Evolutionary conservation across 2,797 vertebrate genomes (phyloP), one percentile per base, ranked within the genome.

Genomic region (Borostomias antarcticus): DNA sequence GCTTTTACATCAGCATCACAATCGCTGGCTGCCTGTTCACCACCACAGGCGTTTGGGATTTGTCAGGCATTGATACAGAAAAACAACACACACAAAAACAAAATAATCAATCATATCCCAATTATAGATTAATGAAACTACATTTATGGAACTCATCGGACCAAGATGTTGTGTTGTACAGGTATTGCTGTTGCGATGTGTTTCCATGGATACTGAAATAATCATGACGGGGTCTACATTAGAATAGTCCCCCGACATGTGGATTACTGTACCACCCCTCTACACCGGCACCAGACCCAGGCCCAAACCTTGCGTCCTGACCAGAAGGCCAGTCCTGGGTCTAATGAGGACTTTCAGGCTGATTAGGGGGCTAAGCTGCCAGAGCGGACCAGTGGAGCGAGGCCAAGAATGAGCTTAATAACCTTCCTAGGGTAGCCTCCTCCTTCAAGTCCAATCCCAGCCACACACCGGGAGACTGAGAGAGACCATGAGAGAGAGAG

Each of bases 341-440:
- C 60, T 70, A 78, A 80, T 28, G 62, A 81, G 61, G 65, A 68
- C 78, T 82, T 82, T 80, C 64, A 69, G 74, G 77, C 76, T 82
- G 72, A 81, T 82, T 73, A 79, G 62, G 51, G 75, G 77, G 76
- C 75, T 84, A 80, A 86, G 79, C 79, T 78, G 75, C 71, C 47
- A 8, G 62, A 80, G 69, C 52, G 29, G 74, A 23, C 61, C 70
- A 66, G 58, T 76, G 79, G 66, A 80, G 81, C 72, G 43, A 73
- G 62, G 70, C 74, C 64, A 63, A 48, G 56, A 70, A 53, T 48
- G 58, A 43, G 58, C 67, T 74, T 73, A 75, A 70, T 68, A 69
- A 74, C 77, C 62, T 64, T 68, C 50, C 66, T 54, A 75, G 64
- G 63, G 78, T 70, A 69, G 73, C 60, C 32, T 13, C 25, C 25